These are phyloP conservation scores for Gila robusta DNA, from an alignment of 2,797 vertebrate species.

Conservation along the genomic window DNA sequence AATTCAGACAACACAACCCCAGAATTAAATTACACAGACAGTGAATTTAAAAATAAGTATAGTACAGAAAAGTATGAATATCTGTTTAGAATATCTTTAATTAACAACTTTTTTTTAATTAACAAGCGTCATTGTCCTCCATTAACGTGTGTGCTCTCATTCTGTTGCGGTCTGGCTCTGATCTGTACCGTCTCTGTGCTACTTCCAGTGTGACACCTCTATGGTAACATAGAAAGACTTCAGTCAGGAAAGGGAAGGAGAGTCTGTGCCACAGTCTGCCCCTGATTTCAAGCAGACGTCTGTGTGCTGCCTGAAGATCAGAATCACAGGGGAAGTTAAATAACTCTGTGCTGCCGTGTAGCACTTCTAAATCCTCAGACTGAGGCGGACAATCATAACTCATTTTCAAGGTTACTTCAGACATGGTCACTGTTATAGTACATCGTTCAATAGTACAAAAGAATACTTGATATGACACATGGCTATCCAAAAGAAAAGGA, in stretches of 20 bases:
- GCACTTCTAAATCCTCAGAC: not conserved
- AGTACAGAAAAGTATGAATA: slow-evolving; percentile 60
- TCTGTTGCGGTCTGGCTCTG: slow-evolving; percentile 38
- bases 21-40: slow-evolving; percentile 58
- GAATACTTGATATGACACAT: not conserved
- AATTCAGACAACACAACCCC: slow-evolving; percentile 37
- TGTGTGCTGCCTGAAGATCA: slow-evolving; percentile 41
- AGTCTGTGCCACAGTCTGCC: not conserved
- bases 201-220: slow-evolving; percentile 28
- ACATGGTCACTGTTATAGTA: not conserved
- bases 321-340: slow-evolving; percentile 33
- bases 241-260: not conserved
- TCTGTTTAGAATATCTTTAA: slow-evolving; percentile 49
- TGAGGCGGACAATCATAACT: slow-evolving; percentile 19
- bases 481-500: not conserved
- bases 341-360: no score
- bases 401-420: not conserved
- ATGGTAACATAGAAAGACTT: slow-evolving; percentile 15
- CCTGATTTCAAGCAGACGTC: not conserved
- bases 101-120: slow-evolving; percentile 46
- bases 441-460: slow-evolving; percentile 16
- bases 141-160: slow-evolving; percentile 57
- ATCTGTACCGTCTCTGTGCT: slow-evolving; percentile 34
- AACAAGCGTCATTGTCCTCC: slow-evolving; percentile 47
- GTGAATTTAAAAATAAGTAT: slow-evolving; percentile 59